Percentiles rank a stretch among this genome's conserved stretches.
Conservation (phyloP, 1,140 invertebrate genomes). For the Zaprionus lachaisei region DNA sequence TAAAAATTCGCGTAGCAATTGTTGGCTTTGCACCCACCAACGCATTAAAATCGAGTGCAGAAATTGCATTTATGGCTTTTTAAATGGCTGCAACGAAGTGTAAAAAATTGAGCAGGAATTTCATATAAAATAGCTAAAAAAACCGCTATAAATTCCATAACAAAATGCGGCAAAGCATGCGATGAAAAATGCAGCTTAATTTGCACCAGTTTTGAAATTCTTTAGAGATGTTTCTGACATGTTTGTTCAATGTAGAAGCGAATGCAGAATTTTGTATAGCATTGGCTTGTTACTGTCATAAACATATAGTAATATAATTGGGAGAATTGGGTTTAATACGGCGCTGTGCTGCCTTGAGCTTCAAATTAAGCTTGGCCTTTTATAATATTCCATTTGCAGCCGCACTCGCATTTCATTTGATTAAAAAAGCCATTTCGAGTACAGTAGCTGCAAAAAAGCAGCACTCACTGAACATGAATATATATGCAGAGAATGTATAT, state of each 20-base stretch:
- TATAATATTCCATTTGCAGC: constrained; percentile 66
- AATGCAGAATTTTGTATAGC: too few species aligned
- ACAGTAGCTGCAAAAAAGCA: constrained; percentile 15
- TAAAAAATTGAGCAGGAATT: background rate
- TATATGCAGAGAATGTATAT: background rate
- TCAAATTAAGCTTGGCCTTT: background rate
- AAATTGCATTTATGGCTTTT: constrained; percentile 10
- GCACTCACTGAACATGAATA: background rate
- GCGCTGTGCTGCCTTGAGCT: background rate
- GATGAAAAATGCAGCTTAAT: background rate
- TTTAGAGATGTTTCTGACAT: background rate
- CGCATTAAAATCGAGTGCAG: background rate
- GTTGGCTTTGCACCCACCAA: constrained; percentile 12
- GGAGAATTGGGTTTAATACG: background rate
- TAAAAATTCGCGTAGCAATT: constrained; percentile 48
- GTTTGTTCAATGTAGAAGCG: too few species aligned
- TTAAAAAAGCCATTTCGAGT: constrained; percentile 66
- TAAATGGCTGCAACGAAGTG: background rate
- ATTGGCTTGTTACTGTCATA: background rate
- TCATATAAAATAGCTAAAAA: background rate
- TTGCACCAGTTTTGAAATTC: background rate
- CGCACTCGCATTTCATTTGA: constrained; percentile 39
- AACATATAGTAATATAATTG: background rate
- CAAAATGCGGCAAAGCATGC: background rate
- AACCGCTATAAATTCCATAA: background rate